Evolutionary conservation across 2,113 vertebrate species (phyloP).

Genomic region (Varanus salvator): DNA sequence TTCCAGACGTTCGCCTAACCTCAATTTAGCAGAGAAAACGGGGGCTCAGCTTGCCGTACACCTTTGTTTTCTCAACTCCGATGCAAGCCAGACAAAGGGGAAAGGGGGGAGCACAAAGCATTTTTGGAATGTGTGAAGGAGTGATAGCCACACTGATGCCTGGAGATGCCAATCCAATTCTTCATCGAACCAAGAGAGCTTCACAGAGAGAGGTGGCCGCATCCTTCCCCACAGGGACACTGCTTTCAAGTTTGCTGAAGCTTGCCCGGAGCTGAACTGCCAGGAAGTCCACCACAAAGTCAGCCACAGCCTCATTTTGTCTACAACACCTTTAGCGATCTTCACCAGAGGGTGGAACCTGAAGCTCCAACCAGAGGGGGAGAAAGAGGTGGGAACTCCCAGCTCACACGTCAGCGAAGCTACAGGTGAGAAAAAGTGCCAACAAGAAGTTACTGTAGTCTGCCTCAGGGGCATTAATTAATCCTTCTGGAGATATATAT

Average conservation of each 20-base stretch:
- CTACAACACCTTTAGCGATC: background rate
- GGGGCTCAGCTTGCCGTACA: background rate
- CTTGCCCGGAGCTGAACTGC: background rate
- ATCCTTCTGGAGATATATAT: background rate
- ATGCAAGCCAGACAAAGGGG: background rate
- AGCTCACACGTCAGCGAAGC: background rate
- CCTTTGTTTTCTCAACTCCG: background rate
- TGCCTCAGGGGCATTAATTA: slow-evolving; percentile 40
- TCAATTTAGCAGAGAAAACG: background rate
- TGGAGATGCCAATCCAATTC: background rate
- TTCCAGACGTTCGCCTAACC: background rate
- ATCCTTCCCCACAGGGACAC: background rate
- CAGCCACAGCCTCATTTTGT: background rate
- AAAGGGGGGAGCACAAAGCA: background rate
- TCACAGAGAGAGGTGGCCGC: background rate
- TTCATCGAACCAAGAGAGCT: background rate
- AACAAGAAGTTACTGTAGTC: slow-evolving; percentile 24
- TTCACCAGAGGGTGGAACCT: background rate
- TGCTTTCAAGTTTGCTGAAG: background rate
- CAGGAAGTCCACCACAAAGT: background rate
- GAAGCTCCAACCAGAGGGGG: background rate
- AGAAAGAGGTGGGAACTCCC: background rate
- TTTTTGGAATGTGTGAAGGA: too few relatives aligned
- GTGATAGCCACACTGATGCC: background rate
- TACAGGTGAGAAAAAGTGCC: slow-evolving; percentile 29